phyloP scores from a whole-genome alignment of 1,140 invertebrate species.

The Solenopsis fugax region DNA sequence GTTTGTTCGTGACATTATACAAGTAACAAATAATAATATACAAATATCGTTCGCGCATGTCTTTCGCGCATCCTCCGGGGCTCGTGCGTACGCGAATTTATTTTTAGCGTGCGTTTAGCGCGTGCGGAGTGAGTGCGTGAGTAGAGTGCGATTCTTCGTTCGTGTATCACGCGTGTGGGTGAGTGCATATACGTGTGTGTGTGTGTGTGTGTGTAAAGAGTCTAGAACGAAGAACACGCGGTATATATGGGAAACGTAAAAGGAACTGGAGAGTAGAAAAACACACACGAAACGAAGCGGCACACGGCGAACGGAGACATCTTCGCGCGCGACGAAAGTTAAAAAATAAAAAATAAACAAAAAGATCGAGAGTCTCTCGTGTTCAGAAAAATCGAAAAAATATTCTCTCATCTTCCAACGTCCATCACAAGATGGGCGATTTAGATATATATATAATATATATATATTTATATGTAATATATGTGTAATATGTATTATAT shows the following conservation, averaged over 20 bases:
- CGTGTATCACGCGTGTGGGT: slow-evolving; percentile 1
- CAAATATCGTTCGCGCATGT: slow-evolving; percentile 46
- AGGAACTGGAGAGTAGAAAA: slow-evolving; percentile 19
- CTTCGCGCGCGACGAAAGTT: slow-evolving; percentile 50
- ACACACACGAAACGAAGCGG: slow-evolving; percentile 66
- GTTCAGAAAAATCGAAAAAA: slow-evolving; percentile 74
- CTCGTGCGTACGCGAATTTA: slow-evolving; percentile 56
- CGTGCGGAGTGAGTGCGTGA: slow-evolving; percentile 42
- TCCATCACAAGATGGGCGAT: slow-evolving; percentile 63
- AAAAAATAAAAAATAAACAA: slow-evolving; percentile 60
- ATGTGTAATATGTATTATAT: slow-evolving; percentile 72
- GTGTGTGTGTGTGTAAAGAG: slow-evolving; percentile 69
- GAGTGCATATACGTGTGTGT: background rate
- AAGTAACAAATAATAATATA: slow-evolving; percentile 59
- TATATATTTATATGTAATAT: slow-evolving; percentile 72
- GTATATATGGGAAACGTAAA: slow-evolving; percentile 56
- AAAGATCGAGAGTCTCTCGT: slow-evolving; percentile 45
- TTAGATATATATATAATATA: slow-evolving; percentile 68
- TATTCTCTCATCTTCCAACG: slow-evolving; percentile 65
- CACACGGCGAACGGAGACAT: slow-evolving; percentile 64
- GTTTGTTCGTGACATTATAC: slow-evolving; percentile 27
- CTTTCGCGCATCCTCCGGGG: slow-evolving; percentile 28
- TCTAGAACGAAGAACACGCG: slow-evolving; percentile 71
- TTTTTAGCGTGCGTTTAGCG: slow-evolving; percentile 52
- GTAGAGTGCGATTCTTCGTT: slow-evolving; percentile 66